Conservation (phyloP, 1,140 invertebrate genomes). For the Brachionus angularis region DNA sequence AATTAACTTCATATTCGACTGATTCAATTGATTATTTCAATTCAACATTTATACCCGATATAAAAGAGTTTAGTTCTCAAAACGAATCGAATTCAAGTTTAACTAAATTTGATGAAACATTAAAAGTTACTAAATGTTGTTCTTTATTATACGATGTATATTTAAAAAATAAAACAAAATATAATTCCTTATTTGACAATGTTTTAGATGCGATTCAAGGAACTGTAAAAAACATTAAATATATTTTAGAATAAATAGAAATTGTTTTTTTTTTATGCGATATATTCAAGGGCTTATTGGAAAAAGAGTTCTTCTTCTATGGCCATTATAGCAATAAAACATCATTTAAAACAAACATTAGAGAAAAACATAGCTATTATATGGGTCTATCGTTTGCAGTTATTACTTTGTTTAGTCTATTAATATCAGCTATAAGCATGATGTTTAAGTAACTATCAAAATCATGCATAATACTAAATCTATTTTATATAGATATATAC, state of each 20-base stretch:
- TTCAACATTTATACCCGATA: not conserved
- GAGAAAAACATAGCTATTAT: not conserved
- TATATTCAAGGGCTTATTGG: not conserved
- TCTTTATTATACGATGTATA: not conserved
- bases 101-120: not conserved
- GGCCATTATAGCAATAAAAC: constrained; percentile 24
- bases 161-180: not conserved
- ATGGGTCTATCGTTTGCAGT: constrained; percentile 17
- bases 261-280: not conserved
- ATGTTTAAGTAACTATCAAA: not conserved
- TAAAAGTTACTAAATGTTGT: not conserved
- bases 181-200: not conserved
- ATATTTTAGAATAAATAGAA: not conserved
- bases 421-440: constrained; percentile 8
- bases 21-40: not conserved
- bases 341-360: not conserved
- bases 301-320: constrained; percentile 20
- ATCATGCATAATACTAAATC: no score
- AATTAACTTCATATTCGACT: not conserved
- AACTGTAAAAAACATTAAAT: not conserved
- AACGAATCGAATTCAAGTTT: not conserved
- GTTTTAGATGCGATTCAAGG: constrained; percentile 7
- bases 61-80: no score
- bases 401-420: not conserved
- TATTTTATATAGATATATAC: no score